Conservation (phyloP, 2,888 invertebrate species). For the Blastobasis adustella region DNA sequence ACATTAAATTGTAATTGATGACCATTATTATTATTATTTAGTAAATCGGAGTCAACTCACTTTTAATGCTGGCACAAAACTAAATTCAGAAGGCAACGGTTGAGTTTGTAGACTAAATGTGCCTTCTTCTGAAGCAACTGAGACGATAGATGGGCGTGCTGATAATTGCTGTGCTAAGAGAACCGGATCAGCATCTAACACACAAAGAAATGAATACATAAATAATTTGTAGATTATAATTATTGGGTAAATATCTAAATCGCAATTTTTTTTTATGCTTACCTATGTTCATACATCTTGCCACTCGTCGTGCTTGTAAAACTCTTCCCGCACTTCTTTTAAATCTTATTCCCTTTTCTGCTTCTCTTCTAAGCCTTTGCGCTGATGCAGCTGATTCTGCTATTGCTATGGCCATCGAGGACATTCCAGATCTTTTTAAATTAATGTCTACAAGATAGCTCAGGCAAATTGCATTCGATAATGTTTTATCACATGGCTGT, state of each 20-base stretch:
- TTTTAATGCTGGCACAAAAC: conserved; percentile 61
- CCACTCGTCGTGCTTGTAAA: conserved; percentile 60
- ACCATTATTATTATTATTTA: neutral
- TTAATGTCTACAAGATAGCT: conserved; percentile 62
- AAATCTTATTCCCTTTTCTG: conserved; percentile 61
- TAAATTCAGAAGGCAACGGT: conserved; percentile 61
- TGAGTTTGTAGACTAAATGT: conserved; percentile 52
- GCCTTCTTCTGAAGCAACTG: conserved; percentile 65
- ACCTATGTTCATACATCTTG: conserved; percentile 67
- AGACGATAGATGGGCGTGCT: conserved; percentile 66
- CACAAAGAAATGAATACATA: neutral
- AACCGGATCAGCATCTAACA: conserved; percentile 58
- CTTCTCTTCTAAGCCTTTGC: conserved; percentile 58
- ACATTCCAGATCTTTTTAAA: conserved; percentile 65
- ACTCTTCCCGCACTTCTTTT: conserved; percentile 62
- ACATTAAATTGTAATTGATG: neutral
- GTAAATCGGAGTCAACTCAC: conserved; percentile 19
- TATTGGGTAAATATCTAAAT: too few relatives aligned
- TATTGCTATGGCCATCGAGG: conserved; percentile 52
- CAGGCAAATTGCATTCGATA: conserved; percentile 63
- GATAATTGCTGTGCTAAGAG: conserved; percentile 65
- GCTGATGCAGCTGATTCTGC: conserved; percentile 64
- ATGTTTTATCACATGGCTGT: conserved; percentile 50
- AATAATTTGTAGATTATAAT: neutral
- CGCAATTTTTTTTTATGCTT: conserved; percentile 1